phyloP scores from a whole-genome alignment of 1,140 invertebrate genomes.

The Gonioctena quinquepunctata region DNA sequence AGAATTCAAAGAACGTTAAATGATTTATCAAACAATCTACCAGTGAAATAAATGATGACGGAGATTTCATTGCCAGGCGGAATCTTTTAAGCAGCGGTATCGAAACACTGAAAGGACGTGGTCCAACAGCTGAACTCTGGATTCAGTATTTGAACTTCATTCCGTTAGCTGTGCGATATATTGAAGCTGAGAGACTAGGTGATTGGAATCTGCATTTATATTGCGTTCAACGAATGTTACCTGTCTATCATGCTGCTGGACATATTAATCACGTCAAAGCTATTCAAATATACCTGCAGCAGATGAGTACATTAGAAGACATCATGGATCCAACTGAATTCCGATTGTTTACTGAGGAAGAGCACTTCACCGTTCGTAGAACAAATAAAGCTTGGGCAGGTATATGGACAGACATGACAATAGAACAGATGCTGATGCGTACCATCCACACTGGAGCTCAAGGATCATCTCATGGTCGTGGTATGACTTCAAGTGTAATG shows the following conservation, averaged over 20 bases:
- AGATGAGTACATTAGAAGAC: conserved; percentile 50
- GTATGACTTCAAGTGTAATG: conserved; percentile 34
- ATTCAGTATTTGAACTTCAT: conserved; percentile 47
- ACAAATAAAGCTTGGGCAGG: conserved; percentile 54
- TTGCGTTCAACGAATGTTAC: conserved; percentile 51
- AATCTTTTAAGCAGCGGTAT: too few species aligned
- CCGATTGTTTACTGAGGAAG: conserved; percentile 13
- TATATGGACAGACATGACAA: conserved; percentile 54
- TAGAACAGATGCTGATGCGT: conserved; percentile 53
- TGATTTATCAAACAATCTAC: too few species aligned
- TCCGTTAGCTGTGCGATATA: conserved; percentile 39
- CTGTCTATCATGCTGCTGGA: conserved; percentile 54
- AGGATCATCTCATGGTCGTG: conserved; percentile 39
- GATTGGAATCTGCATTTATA: conserved; percentile 51
- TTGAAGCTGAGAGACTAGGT: conserved; percentile 44
- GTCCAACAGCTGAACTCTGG: conserved; percentile 47
- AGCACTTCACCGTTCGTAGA: conserved; percentile 50
- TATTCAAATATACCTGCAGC: conserved; percentile 55
- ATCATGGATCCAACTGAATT: conserved; percentile 22
- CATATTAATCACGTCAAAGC: conserved; percentile 58
- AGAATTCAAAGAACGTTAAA: too few species aligned
- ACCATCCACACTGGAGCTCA: conserved; percentile 48
- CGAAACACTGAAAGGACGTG: conserved; percentile 27
- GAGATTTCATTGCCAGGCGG: too few species aligned
- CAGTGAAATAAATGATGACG: too few species aligned